Base-by-base conservation (phyloP, 2,797 vertebrate species). In the Hippopotamyrus pictus region DNA sequence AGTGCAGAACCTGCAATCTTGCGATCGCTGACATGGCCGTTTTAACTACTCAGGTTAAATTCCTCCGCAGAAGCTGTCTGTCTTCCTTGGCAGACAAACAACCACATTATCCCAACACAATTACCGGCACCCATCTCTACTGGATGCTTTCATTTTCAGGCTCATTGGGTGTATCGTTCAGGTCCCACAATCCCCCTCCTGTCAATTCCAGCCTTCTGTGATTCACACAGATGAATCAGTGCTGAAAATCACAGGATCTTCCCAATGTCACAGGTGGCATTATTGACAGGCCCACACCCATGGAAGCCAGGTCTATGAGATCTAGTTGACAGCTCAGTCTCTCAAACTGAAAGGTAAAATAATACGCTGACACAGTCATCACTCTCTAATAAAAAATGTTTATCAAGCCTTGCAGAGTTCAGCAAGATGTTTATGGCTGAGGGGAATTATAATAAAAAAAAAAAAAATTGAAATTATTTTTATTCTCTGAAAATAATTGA, bases 11-110 rank as follows among this genome's bases (percentile, higher is more conserved):
- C 41, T 44, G 41, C 17, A 46, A 46, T 19, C 19, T 41, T 82
- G 76, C 6, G 1, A 46, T n/a, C 14, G 7, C 76, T 82, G 76
- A 46, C 37, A 82, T 44, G 76, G 19, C 37, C 0, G 65, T 73
- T 73, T 73, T 82, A 82, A 82, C 37, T 82, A 46, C 76, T 82
- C 41, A 9, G n/a, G 37, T 46, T 82, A 82, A 82, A 19, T 46
- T n/a, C 33, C 37, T 82, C 17, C n/a, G 7, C 76, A 46, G 37
- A 44, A 82, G 76, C 17, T n/a, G 73, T 46, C 76, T 19, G 19
- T 82, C 76, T 82, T 44, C 37, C 76, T 82, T 82, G 41, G 76
- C 76, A 46, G 76, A 41, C 76, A 82, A 82, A 82, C 76, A 82
- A 4, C 76, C 37, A 82, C 41, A 46, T 44, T 82, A 46, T 82